Evolutionary conservation across 2,888 invertebrate species (phyloP), one percentile per base, ranked within the genome.

Genomic region (Melanotus villosus): DNA sequence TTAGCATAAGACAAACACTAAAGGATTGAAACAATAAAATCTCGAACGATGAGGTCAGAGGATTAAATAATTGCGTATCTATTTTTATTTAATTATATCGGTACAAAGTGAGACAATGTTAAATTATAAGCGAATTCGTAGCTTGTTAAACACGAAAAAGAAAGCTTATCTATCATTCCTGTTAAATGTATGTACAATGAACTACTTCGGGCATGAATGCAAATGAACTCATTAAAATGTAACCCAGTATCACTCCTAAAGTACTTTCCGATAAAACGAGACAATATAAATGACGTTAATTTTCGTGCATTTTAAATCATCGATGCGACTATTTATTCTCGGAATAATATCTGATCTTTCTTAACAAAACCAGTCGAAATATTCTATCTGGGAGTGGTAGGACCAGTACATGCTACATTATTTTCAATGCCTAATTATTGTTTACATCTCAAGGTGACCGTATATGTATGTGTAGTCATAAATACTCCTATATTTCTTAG

Each of bases 391-490:
- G 79, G 79, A 78, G 80, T 78, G 79, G 80, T 80, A 74, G 77
- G 75, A 77, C 78, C 77, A 77, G 77, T 75, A 73, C 77, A 77
- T 77, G 78, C 78, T 78, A 77, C 80, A 80, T 81, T 81, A 80
- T 81, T 80, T 80, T 81, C 80, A 80, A 81, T 81, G 81, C 80
- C 80, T 83, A 83, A 83, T 82, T 83, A 82, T 81, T 83, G 83
- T 82, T 82, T 81, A 81, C 81, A 82, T 81, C 81, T 80, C 83
- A 83, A 83, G 83, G 83, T 83, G 83, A 83, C 83, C 83, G 79
- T 76, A 76, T 78, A 78, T 76, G 80, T 82, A 81, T 80, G 78
- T 80, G 78, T 77, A 73, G 81, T 79, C 81, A 76, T 82, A 82
- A 82, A 81, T 82, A 80, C 80, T 76, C 75, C 79, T 80, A 79